These are phyloP conservation scores for Harpagoxenus sublaevis DNA, from an alignment of 2,888 invertebrate genomes.

Conservation along the genomic window DNA sequence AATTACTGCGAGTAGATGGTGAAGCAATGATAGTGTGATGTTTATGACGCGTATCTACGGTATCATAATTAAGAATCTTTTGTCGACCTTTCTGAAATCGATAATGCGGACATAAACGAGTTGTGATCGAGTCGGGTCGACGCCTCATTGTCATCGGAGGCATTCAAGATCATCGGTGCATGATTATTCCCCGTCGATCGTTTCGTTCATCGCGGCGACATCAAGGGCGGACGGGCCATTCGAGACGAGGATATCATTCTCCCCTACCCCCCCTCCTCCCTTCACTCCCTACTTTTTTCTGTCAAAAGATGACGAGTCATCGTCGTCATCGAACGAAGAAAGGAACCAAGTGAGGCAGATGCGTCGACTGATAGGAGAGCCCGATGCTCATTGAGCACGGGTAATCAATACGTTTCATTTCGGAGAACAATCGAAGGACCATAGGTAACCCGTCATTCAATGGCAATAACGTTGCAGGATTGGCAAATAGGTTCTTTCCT, in stretches of 20 bases:
- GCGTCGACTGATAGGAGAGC: slow-evolving; percentile 55
- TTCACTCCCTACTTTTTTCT: slow-evolving; percentile 55
- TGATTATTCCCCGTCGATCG: slow-evolving; percentile 72
- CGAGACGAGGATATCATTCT: slow-evolving; percentile 60
- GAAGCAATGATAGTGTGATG: slow-evolving; percentile 35
- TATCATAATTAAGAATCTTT: slow-evolving; percentile 61
- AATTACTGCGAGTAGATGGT: slow-evolving; percentile 35
- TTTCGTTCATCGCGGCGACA: slow-evolving; percentile 72
- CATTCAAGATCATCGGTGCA: slow-evolving; percentile 69
- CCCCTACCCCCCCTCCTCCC: slow-evolving; percentile 41
- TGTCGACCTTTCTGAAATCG: slow-evolving; percentile 54
- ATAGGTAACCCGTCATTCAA: slow-evolving; percentile 53
- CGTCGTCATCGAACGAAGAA: slow-evolving; percentile 61
- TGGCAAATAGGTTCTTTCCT: slow-evolving; percentile 43
- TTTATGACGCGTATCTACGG: slow-evolving; percentile 49
- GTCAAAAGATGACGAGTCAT: slow-evolving; percentile 69
- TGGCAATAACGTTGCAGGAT: slow-evolving; percentile 30
- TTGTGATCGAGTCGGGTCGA: slow-evolving; percentile 56
- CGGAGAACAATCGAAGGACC: slow-evolving; percentile 69
- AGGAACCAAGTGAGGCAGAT: slow-evolving; percentile 62
- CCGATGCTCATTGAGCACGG: slow-evolving; percentile 66
- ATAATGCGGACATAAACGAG: slow-evolving; percentile 47
- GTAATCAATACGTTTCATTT: slow-evolving; percentile 75
- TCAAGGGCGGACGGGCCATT: slow-evolving; percentile 67
- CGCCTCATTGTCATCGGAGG: slow-evolving; percentile 70